Evolutionary conservation across 1,140 invertebrate genomes (phyloP).

Genomic region (Physella acuta): DNA sequence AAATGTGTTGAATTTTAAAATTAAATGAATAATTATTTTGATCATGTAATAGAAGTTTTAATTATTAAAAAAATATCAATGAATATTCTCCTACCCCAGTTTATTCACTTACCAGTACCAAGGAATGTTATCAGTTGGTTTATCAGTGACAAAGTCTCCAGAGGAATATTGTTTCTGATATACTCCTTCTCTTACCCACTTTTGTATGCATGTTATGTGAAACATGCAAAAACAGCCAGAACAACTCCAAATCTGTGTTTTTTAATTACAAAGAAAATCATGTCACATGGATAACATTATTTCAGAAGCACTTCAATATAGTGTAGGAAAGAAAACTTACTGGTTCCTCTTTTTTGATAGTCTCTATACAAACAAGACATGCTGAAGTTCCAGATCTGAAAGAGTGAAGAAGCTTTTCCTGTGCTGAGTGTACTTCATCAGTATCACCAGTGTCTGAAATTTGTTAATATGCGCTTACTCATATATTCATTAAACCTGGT

Average conservation of each 20-base stretch:
- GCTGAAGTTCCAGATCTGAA: conserved; percentile 69
- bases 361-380: conserved; percentile 89
- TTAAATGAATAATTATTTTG: not conserved
- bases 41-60: not conserved
- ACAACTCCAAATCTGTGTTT: conserved; percentile 78
- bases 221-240: conserved; percentile 77
- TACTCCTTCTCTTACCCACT: conserved; percentile 88
- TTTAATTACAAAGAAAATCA: not conserved
- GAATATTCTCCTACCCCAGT: not conserved
- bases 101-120: conserved; percentile 62
- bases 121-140: conserved; percentile 52
- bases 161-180: conserved; percentile 63
- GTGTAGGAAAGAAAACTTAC: conserved; percentile 62
- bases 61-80: not conserved
- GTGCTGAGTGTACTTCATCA: conserved; percentile 38
- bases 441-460: conserved; percentile 29
- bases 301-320: not conserved
- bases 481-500: not conserved
- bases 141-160: conserved; percentile 40
- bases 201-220: conserved; percentile 86
- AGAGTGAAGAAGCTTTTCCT: conserved; percentile 49
- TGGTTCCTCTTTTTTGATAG: conserved; percentile 77
- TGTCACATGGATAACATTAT: too few species aligned
- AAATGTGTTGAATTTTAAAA: conserved; percentile 44
- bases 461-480: not conserved